Evolutionary conservation across 2,113 vertebrate species (phyloP).

Genomic region (Eptatretus burgeri): DNA sequence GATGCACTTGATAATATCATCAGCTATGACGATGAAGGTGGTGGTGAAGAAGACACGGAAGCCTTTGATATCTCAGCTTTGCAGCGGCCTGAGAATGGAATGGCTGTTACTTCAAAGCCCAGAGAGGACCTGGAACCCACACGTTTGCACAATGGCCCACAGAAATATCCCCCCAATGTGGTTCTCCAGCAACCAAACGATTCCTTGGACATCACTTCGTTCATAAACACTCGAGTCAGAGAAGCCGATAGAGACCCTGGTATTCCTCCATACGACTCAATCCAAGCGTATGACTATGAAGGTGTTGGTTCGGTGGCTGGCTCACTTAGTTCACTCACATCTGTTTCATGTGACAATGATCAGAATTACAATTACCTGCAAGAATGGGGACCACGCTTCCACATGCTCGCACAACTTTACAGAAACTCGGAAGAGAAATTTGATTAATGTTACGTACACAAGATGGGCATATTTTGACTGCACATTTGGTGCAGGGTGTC

Average conservation of each 20-base stretch:
- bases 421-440: no score
- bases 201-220: slow-evolving; percentile 26
- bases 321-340: slow-evolving; percentile 48
- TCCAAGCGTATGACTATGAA: slow-evolving; percentile 52
- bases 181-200: neutral
- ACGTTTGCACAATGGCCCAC: neutral
- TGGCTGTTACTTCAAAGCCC: neutral
- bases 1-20: slow-evolving; percentile 81
- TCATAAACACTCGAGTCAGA: slow-evolving; percentile 32
- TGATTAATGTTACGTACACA: no score
- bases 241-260: slow-evolving; percentile 47
- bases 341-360: slow-evolving; percentile 9
- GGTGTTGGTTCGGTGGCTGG: slow-evolving; percentile 43
- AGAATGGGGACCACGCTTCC: neutral
- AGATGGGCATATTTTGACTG: no score
- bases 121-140: neutral
- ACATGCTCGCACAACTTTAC: neutral
- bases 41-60: slow-evolving; percentile 78
- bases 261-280: slow-evolving; percentile 48
- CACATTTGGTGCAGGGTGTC: no score
- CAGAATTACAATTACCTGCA: neutral
- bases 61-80: slow-evolving; percentile 81
- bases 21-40: slow-evolving; percentile 71
- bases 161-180: neutral
- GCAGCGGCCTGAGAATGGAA: neutral